Evolutionary conservation across 2,797 vertebrate genomes (phyloP), one percentile per base, ranked within the genome.

Genomic region (Synaphobranchus kaupii): DNA sequence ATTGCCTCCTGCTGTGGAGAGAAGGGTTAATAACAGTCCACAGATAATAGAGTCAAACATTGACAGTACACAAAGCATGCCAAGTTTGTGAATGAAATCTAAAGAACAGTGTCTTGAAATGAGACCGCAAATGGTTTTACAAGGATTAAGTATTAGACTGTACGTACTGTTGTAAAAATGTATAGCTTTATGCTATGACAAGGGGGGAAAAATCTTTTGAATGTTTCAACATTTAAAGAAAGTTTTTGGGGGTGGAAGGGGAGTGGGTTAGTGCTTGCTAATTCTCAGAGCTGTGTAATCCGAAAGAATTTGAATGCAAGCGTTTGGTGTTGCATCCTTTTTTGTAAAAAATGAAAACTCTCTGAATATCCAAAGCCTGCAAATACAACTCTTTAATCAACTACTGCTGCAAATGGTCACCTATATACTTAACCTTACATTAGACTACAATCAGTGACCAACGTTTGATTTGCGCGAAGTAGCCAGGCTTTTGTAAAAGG

Each of bases 361-460:
- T 84, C 48, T 9, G 25, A 50, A 34, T 4, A 31, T 6, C 13
- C 63, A 44, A 13, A 54, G 60, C 80, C 48, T 28, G 10, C n/a
- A 9, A 66, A 47, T 87, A 39, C 47, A 87, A 78, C 85, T 83
- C 48, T 83, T 84, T 58, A 87, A 84, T 54, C 66, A 31, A 87
- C n/a, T 66, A 31, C 81, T 56, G 34, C 48, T 83, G 44, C 63
- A 71, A 56, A 66, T 84, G n/a, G 20, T 50, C 50, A 28, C 66
- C 68, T 83, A 87, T 50, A 73, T 50, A 68, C 82, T 39, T 81
- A n/a, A 48, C 25, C 58, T 48, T 39, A 54, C 52, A 54, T 12
- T 83, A 25, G 50, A 80, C 68, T 58, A 86, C 76, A 63, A 63
- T 68, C 60, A 34, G 86, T 44, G 63, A 78, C 80, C 50, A 87